Conservation (phyloP, 2,113 vertebrate species). For the Ariopsis seemanni region DNA sequence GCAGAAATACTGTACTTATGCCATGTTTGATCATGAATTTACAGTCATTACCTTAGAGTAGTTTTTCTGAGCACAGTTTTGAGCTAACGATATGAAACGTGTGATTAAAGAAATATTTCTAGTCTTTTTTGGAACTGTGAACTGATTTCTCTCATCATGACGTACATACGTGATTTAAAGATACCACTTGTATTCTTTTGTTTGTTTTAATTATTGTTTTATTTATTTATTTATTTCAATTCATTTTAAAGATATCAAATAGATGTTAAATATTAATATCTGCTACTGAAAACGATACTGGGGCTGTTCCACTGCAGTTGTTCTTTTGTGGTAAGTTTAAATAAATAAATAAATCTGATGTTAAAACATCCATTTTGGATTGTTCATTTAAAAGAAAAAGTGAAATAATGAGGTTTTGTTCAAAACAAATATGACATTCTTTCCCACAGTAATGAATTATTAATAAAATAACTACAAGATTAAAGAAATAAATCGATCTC, state of each 20-base stretch:
- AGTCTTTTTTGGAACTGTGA: not conserved
- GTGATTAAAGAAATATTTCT: not conserved
- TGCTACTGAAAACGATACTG: not conserved
- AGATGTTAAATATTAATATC: not conserved
- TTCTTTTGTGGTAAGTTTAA: not conserved
- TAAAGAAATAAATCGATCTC: not conserved
- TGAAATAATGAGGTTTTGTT: not conserved
- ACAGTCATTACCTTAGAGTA: not conserved
- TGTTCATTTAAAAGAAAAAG: not conserved
- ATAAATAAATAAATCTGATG: no score
- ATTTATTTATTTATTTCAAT: not conserved
- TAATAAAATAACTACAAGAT: not conserved
- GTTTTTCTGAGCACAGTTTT: not conserved
- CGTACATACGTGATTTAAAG: not conserved
- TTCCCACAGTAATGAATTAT: not conserved
- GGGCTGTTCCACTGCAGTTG: no score
- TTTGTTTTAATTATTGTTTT: not conserved
- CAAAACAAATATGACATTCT: not conserved
- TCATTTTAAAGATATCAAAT: not conserved
- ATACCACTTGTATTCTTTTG: not conserved
- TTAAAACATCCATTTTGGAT: no score
- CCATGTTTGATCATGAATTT: no score
- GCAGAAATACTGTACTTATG: not conserved
- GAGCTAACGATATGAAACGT: not conserved
- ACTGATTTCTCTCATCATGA: not conserved